A percentile compares a stretch with the other conserved stretches of the same genome.
phyloP scores from a whole-genome alignment of 2,113 vertebrate species.

The Rattus norvegicus region DNA sequence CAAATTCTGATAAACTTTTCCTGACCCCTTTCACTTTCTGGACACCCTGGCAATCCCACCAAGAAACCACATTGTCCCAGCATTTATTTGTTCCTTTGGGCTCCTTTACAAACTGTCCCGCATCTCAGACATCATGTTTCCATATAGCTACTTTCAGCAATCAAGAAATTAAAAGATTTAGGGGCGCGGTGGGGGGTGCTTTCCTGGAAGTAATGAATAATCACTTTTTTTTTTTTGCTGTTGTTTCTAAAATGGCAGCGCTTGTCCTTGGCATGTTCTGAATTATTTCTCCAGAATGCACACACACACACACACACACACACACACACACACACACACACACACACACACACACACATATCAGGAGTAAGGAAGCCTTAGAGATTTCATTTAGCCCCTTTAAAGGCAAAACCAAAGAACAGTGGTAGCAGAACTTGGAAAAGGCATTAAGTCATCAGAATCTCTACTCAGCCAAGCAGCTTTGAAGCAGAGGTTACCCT shows the following conservation, averaged over 20 bases:
- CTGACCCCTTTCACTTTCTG: conserved; percentile 81
- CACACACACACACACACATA: no score
- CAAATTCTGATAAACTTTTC: conserved; percentile 85
- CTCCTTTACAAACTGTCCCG: conserved; percentile 81
- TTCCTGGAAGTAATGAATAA: conserved; percentile 69
- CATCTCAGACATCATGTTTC: conserved; percentile 82
- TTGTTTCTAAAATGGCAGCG: conserved; percentile 66
- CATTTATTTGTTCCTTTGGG: conserved; percentile 74
- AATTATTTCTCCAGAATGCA: conserved; percentile 74
- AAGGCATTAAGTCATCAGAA: conserved; percentile 81
- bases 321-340: no score
- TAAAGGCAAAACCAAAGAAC: conserved; percentile 78
- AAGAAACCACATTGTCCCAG: conserved; percentile 69
- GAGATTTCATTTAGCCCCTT: conserved; percentile 76
- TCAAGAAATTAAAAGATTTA: conserved; percentile 85
- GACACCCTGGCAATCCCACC: conserved; percentile 75
- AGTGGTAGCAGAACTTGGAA: conserved; percentile 74
- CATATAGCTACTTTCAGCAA: conserved; percentile 82
- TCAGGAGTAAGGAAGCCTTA: conserved; percentile 79
- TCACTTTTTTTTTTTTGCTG: conserved; percentile 40
- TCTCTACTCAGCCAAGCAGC: conserved; percentile 70
- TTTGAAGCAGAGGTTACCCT: conserved; percentile 77
- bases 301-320: no score
- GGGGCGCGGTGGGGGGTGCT: background rate
- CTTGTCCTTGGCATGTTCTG: conserved; percentile 80